Evolutionary conservation across 1,140 invertebrate species (phyloP).

Genomic region (Drosophila watanabei): DNA sequence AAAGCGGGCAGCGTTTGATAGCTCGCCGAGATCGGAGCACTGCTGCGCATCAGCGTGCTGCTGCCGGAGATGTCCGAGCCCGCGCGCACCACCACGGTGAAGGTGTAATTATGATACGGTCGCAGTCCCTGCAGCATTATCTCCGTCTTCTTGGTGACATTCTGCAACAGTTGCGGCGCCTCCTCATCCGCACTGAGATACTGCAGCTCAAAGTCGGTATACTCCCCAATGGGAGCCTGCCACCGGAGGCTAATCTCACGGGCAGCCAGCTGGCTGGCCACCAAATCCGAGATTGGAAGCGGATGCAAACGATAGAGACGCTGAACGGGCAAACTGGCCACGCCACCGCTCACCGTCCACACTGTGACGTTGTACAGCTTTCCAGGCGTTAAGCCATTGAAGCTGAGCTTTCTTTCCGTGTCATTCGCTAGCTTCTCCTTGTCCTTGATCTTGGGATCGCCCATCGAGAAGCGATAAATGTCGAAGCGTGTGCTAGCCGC

Average conservation of each 20-base stretch:
- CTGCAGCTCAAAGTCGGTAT: conserved; percentile 94
- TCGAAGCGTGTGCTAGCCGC: conserved; percentile 91
- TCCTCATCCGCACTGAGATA: conserved; percentile 90
- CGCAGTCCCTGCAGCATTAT: conserved; percentile 91
- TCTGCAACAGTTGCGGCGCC: conserved; percentile 88
- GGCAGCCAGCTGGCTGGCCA: conserved; percentile 91
- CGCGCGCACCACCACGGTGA: conserved; percentile 93
- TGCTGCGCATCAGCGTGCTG: conserved; percentile 90
- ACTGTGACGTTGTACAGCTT: conserved; percentile 96
- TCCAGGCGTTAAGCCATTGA: conserved; percentile 92
- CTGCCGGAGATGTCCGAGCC: conserved; percentile 86
- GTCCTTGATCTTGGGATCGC: conserved; percentile 89
- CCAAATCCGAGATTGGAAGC: conserved; percentile 91
- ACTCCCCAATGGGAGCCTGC: conserved; percentile 93
- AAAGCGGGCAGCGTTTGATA: conserved; percentile 93
- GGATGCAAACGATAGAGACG: conserved; percentile 94
- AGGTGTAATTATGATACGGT: conserved; percentile 95
- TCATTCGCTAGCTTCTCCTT: conserved; percentile 92
- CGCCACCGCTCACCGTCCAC: conserved; percentile 95
- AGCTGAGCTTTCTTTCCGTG: conserved; percentile 92
- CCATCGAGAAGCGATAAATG: conserved; percentile 93
- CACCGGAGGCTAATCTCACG: conserved; percentile 92
- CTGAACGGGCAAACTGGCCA: conserved; percentile 93
- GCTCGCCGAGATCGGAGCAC: conserved; percentile 91
- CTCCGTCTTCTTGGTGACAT: conserved; percentile 89